phyloP scores from a whole-genome alignment of 2,888 invertebrate species.

The Aproaerema taeniolella region DNA sequence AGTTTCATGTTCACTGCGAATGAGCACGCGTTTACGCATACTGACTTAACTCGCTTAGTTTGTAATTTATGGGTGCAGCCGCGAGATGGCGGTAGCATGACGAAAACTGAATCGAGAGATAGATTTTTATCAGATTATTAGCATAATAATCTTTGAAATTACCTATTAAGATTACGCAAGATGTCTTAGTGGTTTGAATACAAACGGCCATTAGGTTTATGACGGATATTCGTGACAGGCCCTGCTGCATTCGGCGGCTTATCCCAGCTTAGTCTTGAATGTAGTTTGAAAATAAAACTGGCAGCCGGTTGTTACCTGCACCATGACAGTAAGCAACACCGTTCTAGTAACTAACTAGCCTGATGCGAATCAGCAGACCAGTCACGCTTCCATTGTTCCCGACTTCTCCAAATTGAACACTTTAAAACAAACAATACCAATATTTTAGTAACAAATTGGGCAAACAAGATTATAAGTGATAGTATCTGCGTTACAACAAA shows the following conservation, averaged over 20 bases:
- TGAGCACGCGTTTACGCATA: conserved; percentile 12
- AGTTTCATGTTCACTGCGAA: background rate
- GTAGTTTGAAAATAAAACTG: conserved; percentile 41
- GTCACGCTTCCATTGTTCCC: conserved; percentile 66
- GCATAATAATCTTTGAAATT: conserved; percentile 4
- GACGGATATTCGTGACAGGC: conserved; percentile 35
- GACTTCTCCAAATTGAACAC: conserved; percentile 49
- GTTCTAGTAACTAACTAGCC: conserved; percentile 17
- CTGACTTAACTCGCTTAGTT: background rate
- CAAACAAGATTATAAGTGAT: conserved; percentile 8
- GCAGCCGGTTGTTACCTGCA: conserved; percentile 34
- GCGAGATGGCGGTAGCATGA: conserved; percentile 38
- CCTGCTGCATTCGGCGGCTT: conserved; percentile 20
- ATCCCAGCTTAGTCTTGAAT: conserved; percentile 33
- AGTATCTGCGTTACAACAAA: background rate
- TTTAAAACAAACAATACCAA: conserved; percentile 40
- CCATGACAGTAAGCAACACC: no score
- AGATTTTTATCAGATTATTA: conserved; percentile 5
- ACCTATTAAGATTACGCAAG: background rate
- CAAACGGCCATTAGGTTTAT: conserved; percentile 25
- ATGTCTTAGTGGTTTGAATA: conserved; percentile 22
- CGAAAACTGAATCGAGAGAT: no score
- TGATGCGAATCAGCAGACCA: conserved; percentile 55
- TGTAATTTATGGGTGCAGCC: conserved; percentile 1
- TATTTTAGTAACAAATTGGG: conserved; percentile 14